These are phyloP conservation scores for Galago senegalensis DNA, from an alignment of 2,797 vertebrate species.

Conservation along the genomic window DNA sequence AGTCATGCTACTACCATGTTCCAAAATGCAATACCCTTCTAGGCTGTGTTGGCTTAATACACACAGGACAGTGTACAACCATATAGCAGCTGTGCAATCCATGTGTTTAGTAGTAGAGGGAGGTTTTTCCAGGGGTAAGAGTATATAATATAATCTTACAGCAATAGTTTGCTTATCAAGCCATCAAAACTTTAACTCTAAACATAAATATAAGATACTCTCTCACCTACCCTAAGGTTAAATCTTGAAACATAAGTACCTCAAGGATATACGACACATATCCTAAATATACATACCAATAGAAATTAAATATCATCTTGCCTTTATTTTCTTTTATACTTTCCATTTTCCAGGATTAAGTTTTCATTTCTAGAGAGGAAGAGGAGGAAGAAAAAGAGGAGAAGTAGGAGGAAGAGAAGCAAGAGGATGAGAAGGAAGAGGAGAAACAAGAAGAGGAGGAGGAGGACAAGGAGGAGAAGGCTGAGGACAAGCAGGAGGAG, in stretches of 20 bases:
- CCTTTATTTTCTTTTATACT: constrained; percentile 7
- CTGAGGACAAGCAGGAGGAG: no score
- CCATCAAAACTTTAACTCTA: constrained; percentile 63
- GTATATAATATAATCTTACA: constrained; percentile 57
- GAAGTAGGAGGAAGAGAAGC: neutral
- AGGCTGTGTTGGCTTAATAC: constrained; percentile 72
- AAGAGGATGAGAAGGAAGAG: no score
- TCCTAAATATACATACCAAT: constrained; percentile 43
- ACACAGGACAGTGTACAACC: constrained; percentile 68
- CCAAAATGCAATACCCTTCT: constrained; percentile 74
- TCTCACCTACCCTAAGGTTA: neutral
- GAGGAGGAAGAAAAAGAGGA: neutral
- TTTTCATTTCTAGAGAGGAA: constrained; percentile 32
- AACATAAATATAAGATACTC: constrained; percentile 58
- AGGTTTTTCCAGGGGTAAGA: constrained; percentile 50
- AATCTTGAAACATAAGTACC: constrained; percentile 56
- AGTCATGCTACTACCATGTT: constrained; percentile 78
- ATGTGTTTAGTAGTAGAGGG: constrained; percentile 73
- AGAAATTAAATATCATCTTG: constrained; percentile 60
- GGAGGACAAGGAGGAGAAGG: no score
- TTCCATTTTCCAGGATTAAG: constrained; percentile 49
- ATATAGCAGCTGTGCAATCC: constrained; percentile 81
- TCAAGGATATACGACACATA: constrained; percentile 34
- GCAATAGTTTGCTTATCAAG: constrained; percentile 68
- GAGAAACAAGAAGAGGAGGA: neutral